Evolutionary conservation across 1,140 invertebrate species (phyloP).

Genomic region (Bacillus rossius): DNA sequence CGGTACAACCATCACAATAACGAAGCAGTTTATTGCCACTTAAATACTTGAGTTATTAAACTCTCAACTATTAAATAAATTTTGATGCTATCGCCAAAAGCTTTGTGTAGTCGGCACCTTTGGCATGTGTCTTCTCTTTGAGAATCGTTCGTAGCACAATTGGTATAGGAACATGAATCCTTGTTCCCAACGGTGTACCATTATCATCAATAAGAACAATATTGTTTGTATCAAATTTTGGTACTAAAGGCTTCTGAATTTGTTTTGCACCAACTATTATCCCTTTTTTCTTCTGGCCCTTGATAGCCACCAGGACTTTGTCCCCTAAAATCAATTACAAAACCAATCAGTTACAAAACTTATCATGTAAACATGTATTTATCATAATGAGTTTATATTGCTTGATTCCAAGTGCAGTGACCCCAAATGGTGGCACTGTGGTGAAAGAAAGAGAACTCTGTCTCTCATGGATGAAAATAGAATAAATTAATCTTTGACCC

Average conservation of each 20-base stretch:
- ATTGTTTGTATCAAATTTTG: constrained; percentile 96
- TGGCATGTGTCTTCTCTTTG: constrained; percentile 72
- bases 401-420: no score
- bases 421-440: no score
- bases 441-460: no score
- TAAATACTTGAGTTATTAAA: no score
- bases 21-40: no score
- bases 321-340: constrained; percentile 52
- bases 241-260: constrained; percentile 73
- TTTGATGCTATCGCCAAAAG: constrained; percentile 85
- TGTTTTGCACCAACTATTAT: constrained; percentile 91
- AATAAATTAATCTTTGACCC: no score
- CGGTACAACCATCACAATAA: no score
- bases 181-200: constrained; percentile 87
- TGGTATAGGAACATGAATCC: constrained; percentile 93
- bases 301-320: constrained; percentile 90
- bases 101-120: constrained; percentile 93
- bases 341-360: no score
- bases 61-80: constrained; percentile 91
- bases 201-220: constrained; percentile 93
- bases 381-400: no score
- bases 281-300: constrained; percentile 94
- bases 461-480: no score
- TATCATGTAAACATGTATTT: no score
- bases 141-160: constrained; percentile 82